These are phyloP conservation scores for Lagorchestes hirsutus DNA, from an alignment of 2,797 vertebrate species.

Conservation along the genomic window DNA sequence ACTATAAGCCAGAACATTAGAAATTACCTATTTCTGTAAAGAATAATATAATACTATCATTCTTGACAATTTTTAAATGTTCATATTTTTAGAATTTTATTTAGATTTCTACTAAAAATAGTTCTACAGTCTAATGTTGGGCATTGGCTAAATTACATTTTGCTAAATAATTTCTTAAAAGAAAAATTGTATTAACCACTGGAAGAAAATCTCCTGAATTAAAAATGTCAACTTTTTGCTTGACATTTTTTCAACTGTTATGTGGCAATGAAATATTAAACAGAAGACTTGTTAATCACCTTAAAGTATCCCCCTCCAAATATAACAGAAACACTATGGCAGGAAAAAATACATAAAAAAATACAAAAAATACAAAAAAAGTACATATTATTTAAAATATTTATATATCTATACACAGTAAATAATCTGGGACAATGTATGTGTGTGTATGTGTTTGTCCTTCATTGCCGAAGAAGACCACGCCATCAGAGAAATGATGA, in stretches of 20 bases:
- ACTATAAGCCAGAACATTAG: background rate
- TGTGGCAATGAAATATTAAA: background rate
- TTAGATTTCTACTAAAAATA: background rate
- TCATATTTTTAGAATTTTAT: background rate
- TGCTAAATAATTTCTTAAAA: background rate
- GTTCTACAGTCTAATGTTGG: background rate
- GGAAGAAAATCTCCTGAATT: background rate
- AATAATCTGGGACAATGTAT: background rate
- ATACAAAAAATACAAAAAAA: too few species aligned
- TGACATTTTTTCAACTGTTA: background rate
- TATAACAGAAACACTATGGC: background rate
- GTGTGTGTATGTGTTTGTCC: too few species aligned
- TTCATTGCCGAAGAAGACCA: too few species aligned
- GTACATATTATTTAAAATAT: background rate
- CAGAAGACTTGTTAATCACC: background rate
- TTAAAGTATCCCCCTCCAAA: background rate
- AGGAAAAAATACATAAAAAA: background rate
- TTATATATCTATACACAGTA: background rate
- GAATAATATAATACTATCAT: background rate
- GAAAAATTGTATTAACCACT: background rate
- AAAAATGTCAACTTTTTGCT: background rate
- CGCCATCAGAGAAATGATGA: too few species aligned
- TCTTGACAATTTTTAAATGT: background rate
- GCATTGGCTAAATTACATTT: background rate
- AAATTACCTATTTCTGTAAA: background rate